phyloP scores from a whole-genome alignment of 2,113 vertebrate species.

The Anseranas semipalmata region DNA sequence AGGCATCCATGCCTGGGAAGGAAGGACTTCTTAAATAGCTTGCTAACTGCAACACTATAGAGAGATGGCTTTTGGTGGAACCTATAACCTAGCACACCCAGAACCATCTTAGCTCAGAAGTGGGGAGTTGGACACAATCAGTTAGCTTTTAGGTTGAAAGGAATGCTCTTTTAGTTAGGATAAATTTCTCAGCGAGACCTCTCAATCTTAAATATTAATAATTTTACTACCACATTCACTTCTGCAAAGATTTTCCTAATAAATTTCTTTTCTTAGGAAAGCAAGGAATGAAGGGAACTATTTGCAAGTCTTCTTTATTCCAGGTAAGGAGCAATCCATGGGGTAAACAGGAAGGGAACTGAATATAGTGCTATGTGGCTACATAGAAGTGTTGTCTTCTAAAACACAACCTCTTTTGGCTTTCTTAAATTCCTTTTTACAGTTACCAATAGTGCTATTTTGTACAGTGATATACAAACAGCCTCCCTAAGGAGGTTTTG shows the following conservation, averaged over 20 bases:
- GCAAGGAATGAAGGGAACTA: background rate
- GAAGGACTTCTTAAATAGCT: background rate
- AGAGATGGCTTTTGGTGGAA: background rate
- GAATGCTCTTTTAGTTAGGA: background rate
- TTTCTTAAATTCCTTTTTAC: background rate
- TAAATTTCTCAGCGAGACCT: background rate
- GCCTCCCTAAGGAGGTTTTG: background rate
- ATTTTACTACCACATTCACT: too few species aligned
- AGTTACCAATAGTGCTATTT: background rate
- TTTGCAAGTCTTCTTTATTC: background rate
- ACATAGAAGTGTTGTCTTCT: background rate
- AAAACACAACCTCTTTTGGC: background rate
- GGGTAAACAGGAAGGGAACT: background rate
- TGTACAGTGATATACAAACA: background rate
- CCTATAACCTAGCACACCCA: background rate
- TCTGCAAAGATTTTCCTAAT: background rate
- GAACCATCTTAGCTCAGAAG: background rate
- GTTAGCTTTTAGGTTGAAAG: background rate
- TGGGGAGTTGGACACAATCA: background rate
- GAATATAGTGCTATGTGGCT: background rate
- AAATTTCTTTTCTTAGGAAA: background rate
- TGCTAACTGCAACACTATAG: background rate
- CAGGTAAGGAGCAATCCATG: background rate
- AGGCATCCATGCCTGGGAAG: background rate
- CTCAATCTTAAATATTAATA: too few species aligned